phyloP scores from a whole-genome alignment of 1,140 invertebrate genomes.

The Rhizoglyphus robini region DNA sequence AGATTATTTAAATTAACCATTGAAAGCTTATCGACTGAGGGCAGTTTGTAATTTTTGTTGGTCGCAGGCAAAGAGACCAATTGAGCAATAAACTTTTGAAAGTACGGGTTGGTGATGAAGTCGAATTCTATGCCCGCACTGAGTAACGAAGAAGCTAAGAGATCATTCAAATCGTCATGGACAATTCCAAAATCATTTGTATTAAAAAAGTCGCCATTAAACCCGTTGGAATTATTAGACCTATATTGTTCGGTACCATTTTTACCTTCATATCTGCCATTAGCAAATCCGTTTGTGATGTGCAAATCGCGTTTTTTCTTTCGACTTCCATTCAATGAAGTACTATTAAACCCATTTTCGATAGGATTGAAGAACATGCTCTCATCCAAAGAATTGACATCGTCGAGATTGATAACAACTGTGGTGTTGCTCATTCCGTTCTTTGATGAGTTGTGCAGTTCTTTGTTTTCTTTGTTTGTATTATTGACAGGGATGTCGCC shows the following conservation, averaged over 20 bases:
- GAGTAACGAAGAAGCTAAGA: neutral
- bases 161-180: constrained; percentile 9
- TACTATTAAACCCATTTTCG: neutral
- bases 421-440: neutral
- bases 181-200: neutral
- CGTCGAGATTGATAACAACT: constrained; percentile 6
- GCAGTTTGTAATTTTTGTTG: constrained; percentile 1
- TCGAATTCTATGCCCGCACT: constrained; percentile 1
- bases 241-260: neutral
- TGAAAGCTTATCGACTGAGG: neutral
- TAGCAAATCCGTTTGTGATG: neutral
- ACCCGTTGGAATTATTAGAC: neutral
- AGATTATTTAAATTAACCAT: neutral
- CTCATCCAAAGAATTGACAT: neutral
- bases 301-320: constrained; percentile 4
- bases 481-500: too few species aligned
- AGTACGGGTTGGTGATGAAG: neutral
- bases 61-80: neutral
- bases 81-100: neutral
- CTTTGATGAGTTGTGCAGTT: neutral
- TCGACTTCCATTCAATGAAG: constrained; percentile 1
- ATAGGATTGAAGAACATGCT: neutral
- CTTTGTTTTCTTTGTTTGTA: neutral
- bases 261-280: neutral
- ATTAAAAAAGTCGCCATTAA: neutral